Evolutionary conservation across 2,888 invertebrate species (phyloP).

Genomic region (Agonopterix subpropinquella): DNA sequence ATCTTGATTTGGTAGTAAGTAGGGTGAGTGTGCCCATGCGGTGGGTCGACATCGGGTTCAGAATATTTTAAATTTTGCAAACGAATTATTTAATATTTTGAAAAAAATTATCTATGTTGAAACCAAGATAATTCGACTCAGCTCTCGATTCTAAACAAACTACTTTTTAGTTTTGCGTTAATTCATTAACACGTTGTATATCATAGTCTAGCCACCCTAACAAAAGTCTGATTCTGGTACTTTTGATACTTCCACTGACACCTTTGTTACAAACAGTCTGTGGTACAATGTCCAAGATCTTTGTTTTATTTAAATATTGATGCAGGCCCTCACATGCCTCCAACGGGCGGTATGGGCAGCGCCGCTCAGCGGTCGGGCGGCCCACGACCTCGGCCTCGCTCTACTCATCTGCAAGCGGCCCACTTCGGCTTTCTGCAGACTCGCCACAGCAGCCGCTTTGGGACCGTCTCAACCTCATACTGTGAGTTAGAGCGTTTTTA

Average conservation of each 20-base stretch:
- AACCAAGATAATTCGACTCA: too few species aligned
- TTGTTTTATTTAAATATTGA: background rate
- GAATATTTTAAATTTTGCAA: too few species aligned
- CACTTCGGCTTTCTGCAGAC: conserved; percentile 58
- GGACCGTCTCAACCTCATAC: conserved; percentile 55
- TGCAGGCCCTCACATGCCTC: conserved; percentile 57
- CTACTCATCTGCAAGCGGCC: conserved; percentile 50
- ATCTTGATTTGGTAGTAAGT: too few species aligned
- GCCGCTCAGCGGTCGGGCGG: conserved; percentile 54
- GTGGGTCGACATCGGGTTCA: too few species aligned
- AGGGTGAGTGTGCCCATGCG: too few species aligned
- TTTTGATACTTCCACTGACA: background rate
- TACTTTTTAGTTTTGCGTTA: too few species aligned
- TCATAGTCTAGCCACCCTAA: background rate
- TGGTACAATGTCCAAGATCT: too few species aligned
- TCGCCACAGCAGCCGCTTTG: conserved; percentile 56
- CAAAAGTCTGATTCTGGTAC: background rate
- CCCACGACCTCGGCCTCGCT: conserved; percentile 52
- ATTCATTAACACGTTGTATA: too few species aligned
- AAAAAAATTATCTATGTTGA: too few species aligned
- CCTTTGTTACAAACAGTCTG: too few species aligned
- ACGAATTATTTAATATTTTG: too few species aligned
- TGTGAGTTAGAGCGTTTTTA: conserved; percentile 20
- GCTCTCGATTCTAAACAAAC: too few species aligned
- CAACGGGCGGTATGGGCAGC: conserved; percentile 55